A percentile compares a stretch with the other conserved stretches of the same genome.
Conservation (phyloP, 2,797 vertebrate species). For the Sphenopsis melanotis region DNA sequence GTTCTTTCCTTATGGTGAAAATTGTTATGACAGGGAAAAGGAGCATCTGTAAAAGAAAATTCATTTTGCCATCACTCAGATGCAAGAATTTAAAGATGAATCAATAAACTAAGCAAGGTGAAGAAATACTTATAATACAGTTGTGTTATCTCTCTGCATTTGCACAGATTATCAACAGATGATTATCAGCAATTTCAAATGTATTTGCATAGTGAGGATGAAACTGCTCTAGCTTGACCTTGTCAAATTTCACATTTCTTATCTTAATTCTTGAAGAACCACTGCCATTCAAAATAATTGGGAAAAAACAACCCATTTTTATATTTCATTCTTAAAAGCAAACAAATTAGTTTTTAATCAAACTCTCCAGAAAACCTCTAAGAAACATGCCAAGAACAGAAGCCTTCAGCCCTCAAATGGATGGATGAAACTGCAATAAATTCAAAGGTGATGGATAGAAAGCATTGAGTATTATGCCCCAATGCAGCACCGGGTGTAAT, state of each 20-base stretch:
- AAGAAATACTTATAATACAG: not conserved
- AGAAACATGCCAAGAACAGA: not conserved
- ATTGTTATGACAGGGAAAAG: not conserved
- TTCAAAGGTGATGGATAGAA: not conserved
- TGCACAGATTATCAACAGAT: not conserved
- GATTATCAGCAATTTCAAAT: not conserved
- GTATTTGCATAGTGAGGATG: not conserved
- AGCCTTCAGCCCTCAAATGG: not conserved
- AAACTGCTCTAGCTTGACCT: not conserved
- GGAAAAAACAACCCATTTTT: not conserved
- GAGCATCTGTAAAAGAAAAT: not conserved
- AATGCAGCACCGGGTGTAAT: not conserved
- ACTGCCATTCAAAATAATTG: not conserved
- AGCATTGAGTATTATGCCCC: not conserved
- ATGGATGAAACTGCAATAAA: not conserved
- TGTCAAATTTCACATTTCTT: not conserved
- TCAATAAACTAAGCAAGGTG: not conserved
- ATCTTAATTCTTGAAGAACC: not conserved
- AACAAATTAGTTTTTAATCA: not conserved
- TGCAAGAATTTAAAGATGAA: not conserved
- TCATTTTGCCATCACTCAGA: not conserved
- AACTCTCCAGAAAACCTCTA: not conserved
- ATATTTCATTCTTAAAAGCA: not conserved
- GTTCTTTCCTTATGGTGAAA: not conserved
- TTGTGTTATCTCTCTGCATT: not conserved